Evolutionary conservation across 2,888 invertebrate species (phyloP).

Genomic region (Hydroisotoma schaefferi): DNA sequence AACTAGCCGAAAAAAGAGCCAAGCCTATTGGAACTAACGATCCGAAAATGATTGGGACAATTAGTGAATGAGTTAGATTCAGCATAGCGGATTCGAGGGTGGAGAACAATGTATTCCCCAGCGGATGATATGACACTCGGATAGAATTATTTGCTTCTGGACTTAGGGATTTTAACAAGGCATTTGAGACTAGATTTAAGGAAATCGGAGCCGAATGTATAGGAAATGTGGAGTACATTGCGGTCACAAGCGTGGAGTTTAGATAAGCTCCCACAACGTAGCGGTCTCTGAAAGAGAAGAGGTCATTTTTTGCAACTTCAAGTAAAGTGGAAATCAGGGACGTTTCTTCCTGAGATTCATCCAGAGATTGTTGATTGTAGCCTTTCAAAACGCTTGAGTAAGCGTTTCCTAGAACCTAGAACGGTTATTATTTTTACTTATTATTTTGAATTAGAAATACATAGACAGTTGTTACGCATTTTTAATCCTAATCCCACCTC

Average conservation of each 20-base stretch:
- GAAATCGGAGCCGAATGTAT: slow-evolving; percentile 53
- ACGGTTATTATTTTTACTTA: no score
- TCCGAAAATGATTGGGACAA: slow-evolving; percentile 28
- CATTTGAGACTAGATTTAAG: slow-evolving; percentile 50
- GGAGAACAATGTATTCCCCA: not conserved
- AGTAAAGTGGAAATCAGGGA: no score
- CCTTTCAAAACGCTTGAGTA: no score
- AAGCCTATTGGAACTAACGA: slow-evolving; percentile 48
- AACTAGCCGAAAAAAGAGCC: slow-evolving; percentile 48
- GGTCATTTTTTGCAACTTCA: slow-evolving; percentile 16
- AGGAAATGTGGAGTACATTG: slow-evolving; percentile 46
- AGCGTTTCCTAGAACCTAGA: no score
- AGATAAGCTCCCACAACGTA: slow-evolving; percentile 21
- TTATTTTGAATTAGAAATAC: no score
- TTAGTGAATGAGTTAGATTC: not conserved
- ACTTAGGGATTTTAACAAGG: slow-evolving; percentile 42
- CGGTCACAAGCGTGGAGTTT: slow-evolving; percentile 3
- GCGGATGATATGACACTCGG: slow-evolving; percentile 21
- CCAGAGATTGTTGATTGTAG: no score
- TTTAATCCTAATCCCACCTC: no score
- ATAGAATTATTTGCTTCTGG: not conserved
- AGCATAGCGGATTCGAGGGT: not conserved
- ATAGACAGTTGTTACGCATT: no score
- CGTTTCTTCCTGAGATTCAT: no score
- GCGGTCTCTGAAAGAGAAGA: slow-evolving; percentile 21